A percentile compares a stretch with the other conserved stretches of the same genome.
Conservation (phyloP, 2,888 invertebrate genomes). For the Plutella xylostella region DNA sequence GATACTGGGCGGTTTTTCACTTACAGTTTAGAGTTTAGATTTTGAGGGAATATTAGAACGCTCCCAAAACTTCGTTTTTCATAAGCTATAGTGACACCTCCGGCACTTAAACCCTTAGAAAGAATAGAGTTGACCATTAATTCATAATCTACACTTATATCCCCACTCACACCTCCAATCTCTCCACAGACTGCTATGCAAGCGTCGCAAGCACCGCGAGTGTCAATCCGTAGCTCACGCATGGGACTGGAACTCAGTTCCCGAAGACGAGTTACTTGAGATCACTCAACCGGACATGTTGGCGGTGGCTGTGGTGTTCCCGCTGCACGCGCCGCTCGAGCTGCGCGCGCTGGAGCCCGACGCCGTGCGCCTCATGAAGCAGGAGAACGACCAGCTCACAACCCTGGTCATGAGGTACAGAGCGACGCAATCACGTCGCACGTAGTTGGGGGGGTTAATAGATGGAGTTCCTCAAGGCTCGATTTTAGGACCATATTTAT, state of each 20-base stretch:
- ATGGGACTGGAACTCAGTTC: constrained; percentile 50
- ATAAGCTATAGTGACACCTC: no score
- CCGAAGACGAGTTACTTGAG: constrained; percentile 46
- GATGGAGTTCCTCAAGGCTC: neutral
- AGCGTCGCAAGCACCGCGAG: constrained; percentile 43
- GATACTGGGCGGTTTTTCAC: no score
- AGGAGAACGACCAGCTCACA: constrained; percentile 40
- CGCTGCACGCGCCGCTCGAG: constrained; percentile 49
- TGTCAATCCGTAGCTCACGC: constrained; percentile 30
- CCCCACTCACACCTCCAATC: neutral
- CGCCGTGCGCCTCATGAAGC: constrained; percentile 30
- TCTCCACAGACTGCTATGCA: constrained; percentile 32
- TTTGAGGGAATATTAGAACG: no score
- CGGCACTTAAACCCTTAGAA: no score
- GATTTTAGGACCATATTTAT: neutral
- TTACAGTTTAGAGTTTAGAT: no score
- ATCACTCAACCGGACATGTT: constrained; percentile 39
- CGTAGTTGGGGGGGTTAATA: neutral
- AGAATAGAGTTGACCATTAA: no score
- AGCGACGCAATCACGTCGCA: neutral
- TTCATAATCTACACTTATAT: no score
- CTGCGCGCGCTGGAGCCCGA: constrained; percentile 33
- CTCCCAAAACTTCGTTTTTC: no score
- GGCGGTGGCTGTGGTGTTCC: constrained; percentile 39
- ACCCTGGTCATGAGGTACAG: constrained; percentile 36